Evolutionary conservation across 92 coral and sea anemone species (phyloP), one percentile per base, ranked within the genome.

Genomic region (Actinostola sp.): DNA sequence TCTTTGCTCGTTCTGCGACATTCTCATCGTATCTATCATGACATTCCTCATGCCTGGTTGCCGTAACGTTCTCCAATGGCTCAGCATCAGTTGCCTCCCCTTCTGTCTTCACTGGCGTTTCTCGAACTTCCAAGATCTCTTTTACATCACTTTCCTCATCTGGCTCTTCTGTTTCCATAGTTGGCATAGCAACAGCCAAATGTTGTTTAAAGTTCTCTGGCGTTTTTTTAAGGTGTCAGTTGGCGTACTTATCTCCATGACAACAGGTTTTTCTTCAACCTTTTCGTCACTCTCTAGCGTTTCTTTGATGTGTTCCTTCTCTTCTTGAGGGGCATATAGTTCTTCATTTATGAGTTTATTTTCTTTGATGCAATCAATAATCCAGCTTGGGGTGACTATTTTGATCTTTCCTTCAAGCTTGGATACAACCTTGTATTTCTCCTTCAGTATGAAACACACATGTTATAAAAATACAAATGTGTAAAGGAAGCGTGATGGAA

Each of bases 351-450:
- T 82, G 8, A 71, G 68, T 61, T 67, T 80, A 26, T 75, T 84
- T 59, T 71, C 78, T 33, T 86, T 91, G 21, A 91, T 75, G 39
- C 92, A 71, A 39, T 92, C 95, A 14, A 79, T 69, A 28, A 95
- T 63, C 99, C 99, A 95, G 35, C 97, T 87, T 42, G 99, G 99
- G 0, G 97, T 88, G 44, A 92, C 95, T 20, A 81, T 86, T 62
- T 95, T 95, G 25, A 91, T 83, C 50, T 39, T 53, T 15, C 86
- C 76, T 3, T 76, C 2, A 25, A 78, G 86, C 63, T 86, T 84
- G 43, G 83, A 41, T 41, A 92, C 94, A 76, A 84, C 73, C 19
- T 93, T 84, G 56, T 93, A 93, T 51, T n/a, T 93, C 91, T 23
- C 81, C 94, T 97, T 93, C 9, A 52, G 33, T 5, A 39, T 16